A percentile compares a stretch with the other conserved stretches of the same genome.
Conservation (phyloP, 1,140 invertebrate genomes). For the Cardiocondyla obscurior region DNA sequence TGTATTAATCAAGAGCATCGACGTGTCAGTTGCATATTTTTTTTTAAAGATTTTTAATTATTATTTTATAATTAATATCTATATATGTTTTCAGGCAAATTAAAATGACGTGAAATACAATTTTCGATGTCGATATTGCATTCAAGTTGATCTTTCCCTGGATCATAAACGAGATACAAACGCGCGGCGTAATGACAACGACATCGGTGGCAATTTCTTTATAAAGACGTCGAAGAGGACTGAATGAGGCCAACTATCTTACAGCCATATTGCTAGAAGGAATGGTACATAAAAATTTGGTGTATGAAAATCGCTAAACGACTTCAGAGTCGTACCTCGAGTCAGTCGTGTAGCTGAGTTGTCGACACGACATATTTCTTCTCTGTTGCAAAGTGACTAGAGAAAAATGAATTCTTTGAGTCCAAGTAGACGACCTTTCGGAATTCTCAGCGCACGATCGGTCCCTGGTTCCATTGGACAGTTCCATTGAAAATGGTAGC, state of each 20-base stretch:
- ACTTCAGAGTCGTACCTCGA: not conserved
- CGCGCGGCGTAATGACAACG: not conserved
- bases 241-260: no score
- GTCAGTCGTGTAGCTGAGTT: not conserved
- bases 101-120: no score
- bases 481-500: conserved; percentile 79
- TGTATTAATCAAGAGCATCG: not conserved
- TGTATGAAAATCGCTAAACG: not conserved
- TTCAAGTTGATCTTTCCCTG: no score
- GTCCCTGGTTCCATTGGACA: conserved; percentile 67
- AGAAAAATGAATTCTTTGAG: conserved; percentile 46
- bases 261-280: no score
- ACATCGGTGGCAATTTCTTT: not conserved
- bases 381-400: conserved; percentile 32
- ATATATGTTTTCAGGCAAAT: no score
- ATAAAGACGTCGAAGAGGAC: no score
- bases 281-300: not conserved
- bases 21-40: not conserved
- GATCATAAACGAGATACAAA: not conserved
- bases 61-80: no score
- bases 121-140: no score
- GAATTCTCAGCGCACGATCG: not conserved
- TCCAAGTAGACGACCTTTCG: conserved; percentile 59
- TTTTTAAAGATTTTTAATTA: not conserved
- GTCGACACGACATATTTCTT: not conserved